These are phyloP conservation scores for Okapia johnstoni DNA, from an alignment of 2,113 vertebrate genomes.

Conservation along the genomic window DNA sequence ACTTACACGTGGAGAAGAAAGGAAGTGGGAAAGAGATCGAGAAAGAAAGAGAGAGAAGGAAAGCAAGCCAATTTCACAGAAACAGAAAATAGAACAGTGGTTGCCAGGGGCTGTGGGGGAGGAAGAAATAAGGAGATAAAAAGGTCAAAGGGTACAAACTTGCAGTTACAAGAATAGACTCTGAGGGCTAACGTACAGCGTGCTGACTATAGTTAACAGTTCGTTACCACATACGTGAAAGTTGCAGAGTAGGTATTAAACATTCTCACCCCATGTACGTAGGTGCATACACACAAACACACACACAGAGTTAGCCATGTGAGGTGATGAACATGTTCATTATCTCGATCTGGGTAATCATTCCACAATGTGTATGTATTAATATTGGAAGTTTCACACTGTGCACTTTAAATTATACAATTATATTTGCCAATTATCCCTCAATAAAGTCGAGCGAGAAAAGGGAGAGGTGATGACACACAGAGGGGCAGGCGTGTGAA, in stretches of 20 bases:
- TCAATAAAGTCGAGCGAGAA: neutral
- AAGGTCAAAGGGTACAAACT: neutral
- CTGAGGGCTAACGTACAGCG: neutral
- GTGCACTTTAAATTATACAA: neutral
- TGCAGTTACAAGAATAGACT: neutral
- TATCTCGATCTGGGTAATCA: neutral
- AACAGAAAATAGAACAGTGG: neutral
- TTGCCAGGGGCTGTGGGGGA: neutral
- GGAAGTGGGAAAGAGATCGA: neutral
- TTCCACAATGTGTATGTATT: neutral
- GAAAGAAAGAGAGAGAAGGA: neutral
- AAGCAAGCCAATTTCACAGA: neutral
- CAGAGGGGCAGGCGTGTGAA: neutral
- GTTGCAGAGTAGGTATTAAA: neutral
- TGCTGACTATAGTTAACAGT: neutral
- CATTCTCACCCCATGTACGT: neutral
- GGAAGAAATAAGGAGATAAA: neutral
- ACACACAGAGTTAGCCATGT: neutral
- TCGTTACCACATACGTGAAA: neutral
- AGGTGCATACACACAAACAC: too few relatives aligned
- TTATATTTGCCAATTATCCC: neutral
- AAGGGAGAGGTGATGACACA: neutral
- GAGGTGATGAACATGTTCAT: neutral
- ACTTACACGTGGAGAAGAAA: neutral
- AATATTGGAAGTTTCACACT: neutral